Conservation (phyloP, 2,113 vertebrate species). For the Vimba vimba region DNA sequence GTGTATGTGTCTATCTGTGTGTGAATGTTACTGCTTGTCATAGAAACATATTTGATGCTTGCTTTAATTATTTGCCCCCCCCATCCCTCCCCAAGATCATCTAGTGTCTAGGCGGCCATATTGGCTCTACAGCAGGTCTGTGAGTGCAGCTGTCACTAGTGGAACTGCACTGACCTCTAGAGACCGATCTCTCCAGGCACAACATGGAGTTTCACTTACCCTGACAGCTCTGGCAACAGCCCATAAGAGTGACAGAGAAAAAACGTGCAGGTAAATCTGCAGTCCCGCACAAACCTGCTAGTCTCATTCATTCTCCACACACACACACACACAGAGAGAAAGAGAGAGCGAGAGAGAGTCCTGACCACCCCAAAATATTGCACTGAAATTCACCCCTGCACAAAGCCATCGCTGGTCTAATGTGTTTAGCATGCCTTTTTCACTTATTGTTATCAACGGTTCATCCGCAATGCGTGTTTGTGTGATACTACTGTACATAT, state of each 20-base stretch:
- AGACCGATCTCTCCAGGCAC: slow-evolving; percentile 76
- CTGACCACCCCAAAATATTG: slow-evolving; percentile 64
- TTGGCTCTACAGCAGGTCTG: slow-evolving; percentile 64
- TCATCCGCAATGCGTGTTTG: slow-evolving; percentile 57
- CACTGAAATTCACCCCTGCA: slow-evolving; percentile 66
- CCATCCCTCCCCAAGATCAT: slow-evolving; percentile 39
- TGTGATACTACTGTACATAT: background rate
- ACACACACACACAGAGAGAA: background rate
- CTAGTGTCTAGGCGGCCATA: slow-evolving; percentile 66
- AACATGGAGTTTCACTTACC: slow-evolving; percentile 59
- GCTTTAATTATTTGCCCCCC: slow-evolving; percentile 53
- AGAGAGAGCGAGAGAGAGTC: background rate
- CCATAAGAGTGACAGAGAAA: slow-evolving; percentile 53
- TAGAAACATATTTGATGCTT: slow-evolving; percentile 61
- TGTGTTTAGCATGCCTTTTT: slow-evolving; percentile 75
- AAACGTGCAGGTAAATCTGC: slow-evolving; percentile 47
- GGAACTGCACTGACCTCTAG: slow-evolving; percentile 84
- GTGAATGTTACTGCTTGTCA: slow-evolving; percentile 58
- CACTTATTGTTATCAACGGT: slow-evolving; percentile 66
- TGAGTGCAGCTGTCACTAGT: slow-evolving; percentile 77
- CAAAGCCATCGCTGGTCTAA: slow-evolving; percentile 68
- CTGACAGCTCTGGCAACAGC: slow-evolving; percentile 62
- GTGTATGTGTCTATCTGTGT: slow-evolving; percentile 34
- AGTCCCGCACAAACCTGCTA: slow-evolving; percentile 41
- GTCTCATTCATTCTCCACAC: slow-evolving; percentile 8